Conservation (phyloP, 53 echinoderm and acorn worm species). For the Glandiceps talaboti region DNA sequence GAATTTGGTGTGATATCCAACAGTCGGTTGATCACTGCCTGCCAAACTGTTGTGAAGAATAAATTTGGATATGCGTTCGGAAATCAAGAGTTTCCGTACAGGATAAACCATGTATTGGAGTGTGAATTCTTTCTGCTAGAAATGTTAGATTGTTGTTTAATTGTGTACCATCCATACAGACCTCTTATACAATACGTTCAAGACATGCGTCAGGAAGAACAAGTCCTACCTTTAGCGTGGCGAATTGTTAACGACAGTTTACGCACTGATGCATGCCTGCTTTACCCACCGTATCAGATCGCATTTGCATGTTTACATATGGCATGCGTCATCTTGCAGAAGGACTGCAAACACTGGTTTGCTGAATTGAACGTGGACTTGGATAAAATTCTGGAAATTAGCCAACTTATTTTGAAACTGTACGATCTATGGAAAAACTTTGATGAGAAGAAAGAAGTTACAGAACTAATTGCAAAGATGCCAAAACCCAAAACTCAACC, state of each 20-base stretch:
- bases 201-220: conserved; percentile 91
- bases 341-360: conserved; percentile 98
- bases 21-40: conserved; percentile 63
- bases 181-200: conserved; percentile 87
- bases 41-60: conserved; percentile 74
- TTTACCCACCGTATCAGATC: conserved; percentile 93
- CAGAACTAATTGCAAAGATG: conserved; percentile 51
- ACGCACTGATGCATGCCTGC: conserved; percentile 79
- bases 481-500: conserved; percentile 71
- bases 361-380: conserved; percentile 95
- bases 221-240: conserved; percentile 89
- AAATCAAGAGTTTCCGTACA: conserved; percentile 70
- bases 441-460: conserved; percentile 79
- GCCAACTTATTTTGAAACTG: conserved; percentile 82
- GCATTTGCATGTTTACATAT: conserved; percentile 93
- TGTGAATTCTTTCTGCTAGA: not conserved
- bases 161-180: conserved; percentile 91
- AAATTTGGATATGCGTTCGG: conserved; percentile 81
- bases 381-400: conserved; percentile 94
- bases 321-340: conserved; percentile 99
- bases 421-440: conserved; percentile 98
- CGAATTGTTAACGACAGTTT: conserved; percentile 94
- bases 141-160: conserved; percentile 82
- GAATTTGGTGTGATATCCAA: conserved; percentile 87
- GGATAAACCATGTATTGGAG: conserved; percentile 44